A percentile compares a stretch with the other conserved stretches of the same genome.
Conservation (phyloP, 2,888 invertebrate species). For the Pristionchus japonicus region DNA sequence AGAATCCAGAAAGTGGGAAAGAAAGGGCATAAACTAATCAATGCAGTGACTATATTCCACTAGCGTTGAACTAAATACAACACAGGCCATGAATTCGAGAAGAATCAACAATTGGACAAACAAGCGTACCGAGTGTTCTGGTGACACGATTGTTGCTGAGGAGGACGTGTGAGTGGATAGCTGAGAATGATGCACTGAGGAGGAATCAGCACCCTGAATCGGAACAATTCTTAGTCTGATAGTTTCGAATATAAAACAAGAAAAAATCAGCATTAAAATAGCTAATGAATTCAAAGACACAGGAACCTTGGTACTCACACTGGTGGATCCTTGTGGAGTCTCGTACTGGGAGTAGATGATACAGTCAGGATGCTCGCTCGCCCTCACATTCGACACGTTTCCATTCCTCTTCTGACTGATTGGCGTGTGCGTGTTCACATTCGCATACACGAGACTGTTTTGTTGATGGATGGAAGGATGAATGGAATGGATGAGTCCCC, state of each 20-base stretch:
- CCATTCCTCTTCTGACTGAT: not conserved
- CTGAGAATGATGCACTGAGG: conserved; percentile 39
- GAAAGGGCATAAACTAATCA: no score
- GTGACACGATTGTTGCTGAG: conserved; percentile 42
- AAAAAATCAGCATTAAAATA: no score
- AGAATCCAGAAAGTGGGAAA: no score
- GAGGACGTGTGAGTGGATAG: conserved; percentile 45
- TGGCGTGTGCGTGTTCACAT: conserved; percentile 6
- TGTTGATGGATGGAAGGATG: conserved; percentile 12
- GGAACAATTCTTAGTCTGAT: not conserved
- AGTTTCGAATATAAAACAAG: no score
- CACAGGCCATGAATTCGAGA: no score
- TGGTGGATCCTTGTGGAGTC: conserved; percentile 50
- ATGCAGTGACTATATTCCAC: no score
- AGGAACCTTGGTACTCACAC: not conserved
- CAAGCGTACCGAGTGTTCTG: conserved; percentile 37
- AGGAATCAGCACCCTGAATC: conserved; percentile 22
- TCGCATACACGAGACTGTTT: conserved; percentile 16
- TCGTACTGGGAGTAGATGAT: conserved; percentile 62
- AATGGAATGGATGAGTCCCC: not conserved
- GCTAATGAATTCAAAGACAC: not conserved
- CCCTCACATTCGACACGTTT: not conserved
- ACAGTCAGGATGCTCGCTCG: conserved; percentile 47
- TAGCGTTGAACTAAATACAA: no score
- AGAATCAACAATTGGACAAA: not conserved